Evolutionary conservation across 2,113 vertebrate genomes (phyloP), one percentile per base, ranked within the genome.

Genomic region (Epinephelus cyanopodus): DNA sequence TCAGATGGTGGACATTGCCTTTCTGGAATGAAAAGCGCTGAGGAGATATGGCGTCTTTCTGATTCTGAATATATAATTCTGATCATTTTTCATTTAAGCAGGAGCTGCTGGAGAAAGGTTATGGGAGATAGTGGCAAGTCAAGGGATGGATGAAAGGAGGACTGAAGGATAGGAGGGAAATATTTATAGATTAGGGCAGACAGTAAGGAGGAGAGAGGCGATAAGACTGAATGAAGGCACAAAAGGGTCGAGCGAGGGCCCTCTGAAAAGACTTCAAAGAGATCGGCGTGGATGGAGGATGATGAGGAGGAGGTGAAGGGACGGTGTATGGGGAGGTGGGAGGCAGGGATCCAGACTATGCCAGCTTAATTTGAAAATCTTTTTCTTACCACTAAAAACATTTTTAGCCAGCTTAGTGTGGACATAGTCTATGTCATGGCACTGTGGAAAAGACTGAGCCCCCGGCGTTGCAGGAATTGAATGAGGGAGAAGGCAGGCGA

Each of bases 161-260:
- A 45, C 64, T 52, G 74, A 53, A 50, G 71, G 65, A 73, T 10
- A 21, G 70, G 65, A 87, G 64, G 64, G 47, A 74, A 82, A 58
- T 85, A 83, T 84, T 85, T 68, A 83, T 23, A 85, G 86, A 89
- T 83, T n/a, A 71, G 57, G 29, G 13, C 8, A 27, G 73, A 81
- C 33, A 54, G 60, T 29, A 4, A 23, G 62, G 58, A 87, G 77
- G 82, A 66, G 25, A 61, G 45, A 21, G 21, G 72, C 1, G 68
- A 89, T 86, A 78, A 82, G 83, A 33, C 33, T 19, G 87, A 80
- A 58, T 25, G 72, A 57, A 74, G 71, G 78, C 54, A 78, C 58
- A 63, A 67, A 83, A 50, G 47, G 68, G 67, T 83, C 68, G 11
- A 6, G 21, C 0, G 70, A 80, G 79, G 70, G 57, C 47, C 57